phyloP scores from a whole-genome alignment of 2,797 vertebrate genomes.

The Megalops cyprinoides region DNA sequence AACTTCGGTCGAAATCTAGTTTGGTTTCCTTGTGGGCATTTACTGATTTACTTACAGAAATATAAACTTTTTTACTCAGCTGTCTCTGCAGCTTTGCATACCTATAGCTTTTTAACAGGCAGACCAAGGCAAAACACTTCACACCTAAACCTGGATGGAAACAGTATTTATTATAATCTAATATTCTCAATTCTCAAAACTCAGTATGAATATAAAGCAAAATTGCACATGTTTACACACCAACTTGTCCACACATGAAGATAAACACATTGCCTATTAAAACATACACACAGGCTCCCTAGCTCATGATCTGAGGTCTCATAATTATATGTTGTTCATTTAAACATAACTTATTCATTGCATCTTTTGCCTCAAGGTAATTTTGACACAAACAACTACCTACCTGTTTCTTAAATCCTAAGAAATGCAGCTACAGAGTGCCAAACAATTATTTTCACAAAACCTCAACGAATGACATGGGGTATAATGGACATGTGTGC shows the following conservation, averaged over 20 bases:
- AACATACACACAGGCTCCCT: too few relatives aligned
- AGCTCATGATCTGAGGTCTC: background rate
- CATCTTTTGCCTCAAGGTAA: conserved; percentile 62
- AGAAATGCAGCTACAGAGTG: conserved; percentile 58
- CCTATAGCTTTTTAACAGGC: too few relatives aligned
- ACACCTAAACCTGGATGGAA: background rate
- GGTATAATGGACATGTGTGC: conserved; percentile 70
- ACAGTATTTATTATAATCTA: background rate
- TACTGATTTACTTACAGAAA: background rate
- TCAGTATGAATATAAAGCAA: background rate
- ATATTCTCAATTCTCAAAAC: too few relatives aligned
- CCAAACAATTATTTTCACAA: conserved; percentile 60
- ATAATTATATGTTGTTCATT: conserved; percentile 27
- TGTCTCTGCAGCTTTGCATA: background rate
- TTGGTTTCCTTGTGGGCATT: background rate
- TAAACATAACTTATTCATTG: conserved; percentile 57
- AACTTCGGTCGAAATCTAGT: background rate
- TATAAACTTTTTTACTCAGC: background rate
- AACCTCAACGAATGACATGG: conserved; percentile 66
- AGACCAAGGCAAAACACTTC: too few relatives aligned
- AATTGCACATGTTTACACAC: background rate
- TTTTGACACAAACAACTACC: conserved; percentile 67
- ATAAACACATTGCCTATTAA: background rate
- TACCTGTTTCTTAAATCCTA: conserved; percentile 65
- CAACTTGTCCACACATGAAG: background rate